Percentiles rank a stretch among this genome's conserved stretches.
These are phyloP conservation scores for Bucco capensis DNA, from an alignment of 2,113 vertebrate genomes.

Conservation along the genomic window DNA sequence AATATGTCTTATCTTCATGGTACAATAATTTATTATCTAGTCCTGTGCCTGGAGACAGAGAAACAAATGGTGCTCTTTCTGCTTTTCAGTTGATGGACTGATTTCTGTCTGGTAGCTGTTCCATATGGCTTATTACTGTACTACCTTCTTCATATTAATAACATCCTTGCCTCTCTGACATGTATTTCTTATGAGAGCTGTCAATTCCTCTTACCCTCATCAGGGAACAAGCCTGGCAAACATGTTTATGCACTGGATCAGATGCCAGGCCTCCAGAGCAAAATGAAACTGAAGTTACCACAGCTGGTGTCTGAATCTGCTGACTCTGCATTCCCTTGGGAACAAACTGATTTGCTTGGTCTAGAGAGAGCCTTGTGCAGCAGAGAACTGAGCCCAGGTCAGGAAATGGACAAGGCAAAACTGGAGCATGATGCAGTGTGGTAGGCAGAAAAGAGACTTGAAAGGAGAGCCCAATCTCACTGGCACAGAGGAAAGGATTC, in stretches of 20 bases:
- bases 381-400: not conserved
- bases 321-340: not conserved
- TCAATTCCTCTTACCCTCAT: constrained; percentile 17
- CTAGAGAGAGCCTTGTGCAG: not conserved
- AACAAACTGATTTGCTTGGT: not conserved
- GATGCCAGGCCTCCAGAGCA: not conserved
- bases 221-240: not conserved
- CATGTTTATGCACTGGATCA: not conserved
- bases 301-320: not conserved
- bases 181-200: constrained; percentile 14
- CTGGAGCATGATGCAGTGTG: not conserved
- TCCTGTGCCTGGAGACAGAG: not conserved
- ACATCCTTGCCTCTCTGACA: not conserved
- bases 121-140: not conserved
- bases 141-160: constrained; percentile 11
- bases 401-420: not conserved
- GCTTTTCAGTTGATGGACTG: not conserved
- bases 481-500: not conserved
- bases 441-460: not conserved
- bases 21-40: not conserved
- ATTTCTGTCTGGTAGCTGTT: not conserved
- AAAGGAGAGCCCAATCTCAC: not conserved
- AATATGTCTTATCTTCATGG: not conserved
- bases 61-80: not conserved
- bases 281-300: not conserved